phyloP scores from a whole-genome alignment of 2,113 vertebrate species.

The Falco punctatus region DNA sequence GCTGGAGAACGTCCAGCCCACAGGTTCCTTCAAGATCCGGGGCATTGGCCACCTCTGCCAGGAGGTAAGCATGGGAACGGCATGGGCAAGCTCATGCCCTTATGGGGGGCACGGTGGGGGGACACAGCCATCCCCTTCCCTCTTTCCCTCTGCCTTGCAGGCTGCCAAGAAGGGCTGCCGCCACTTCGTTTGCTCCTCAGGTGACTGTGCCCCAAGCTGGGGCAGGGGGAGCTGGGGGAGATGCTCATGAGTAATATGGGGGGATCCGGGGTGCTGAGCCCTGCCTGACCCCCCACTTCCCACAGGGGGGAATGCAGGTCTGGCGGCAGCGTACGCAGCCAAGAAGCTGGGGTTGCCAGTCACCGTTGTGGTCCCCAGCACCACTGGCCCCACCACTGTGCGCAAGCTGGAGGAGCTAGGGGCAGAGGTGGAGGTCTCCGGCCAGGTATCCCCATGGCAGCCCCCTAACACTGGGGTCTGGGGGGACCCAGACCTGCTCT shows the following conservation, averaged over 20 bases:
- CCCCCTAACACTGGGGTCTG: neutral
- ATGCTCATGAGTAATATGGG: neutral
- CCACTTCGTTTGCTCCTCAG: conserved; percentile 88
- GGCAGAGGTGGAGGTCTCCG: conserved; percentile 80
- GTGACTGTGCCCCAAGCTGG: conserved; percentile 48
- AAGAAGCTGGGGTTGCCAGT: conserved; percentile 81
- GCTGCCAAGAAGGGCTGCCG: conserved; percentile 80
- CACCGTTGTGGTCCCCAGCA: conserved; percentile 86
- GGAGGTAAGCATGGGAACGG: conserved; percentile 69
- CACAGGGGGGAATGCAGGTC: conserved; percentile 88
- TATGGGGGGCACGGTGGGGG: accelerated
- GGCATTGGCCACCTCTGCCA: conserved; percentile 90
- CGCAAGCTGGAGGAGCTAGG: conserved; percentile 80
- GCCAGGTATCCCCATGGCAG: conserved; percentile 76
- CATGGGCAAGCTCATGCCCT: neutral
- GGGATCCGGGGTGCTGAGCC: accelerated
- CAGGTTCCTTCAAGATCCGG: conserved; percentile 92
- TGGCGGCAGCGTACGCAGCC: conserved; percentile 84
- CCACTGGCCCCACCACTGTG: conserved; percentile 71
- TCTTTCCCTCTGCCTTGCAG: conserved; percentile 64
- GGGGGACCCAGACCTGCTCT: neutral
- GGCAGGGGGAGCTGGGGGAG: neutral
- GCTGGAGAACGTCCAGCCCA: conserved; percentile 87
- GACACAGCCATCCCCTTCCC: accelerated
- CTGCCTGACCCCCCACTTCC: neutral